Conservation (phyloP, 2,888 invertebrate species). For the Drosophila subsilvestris region DNA sequence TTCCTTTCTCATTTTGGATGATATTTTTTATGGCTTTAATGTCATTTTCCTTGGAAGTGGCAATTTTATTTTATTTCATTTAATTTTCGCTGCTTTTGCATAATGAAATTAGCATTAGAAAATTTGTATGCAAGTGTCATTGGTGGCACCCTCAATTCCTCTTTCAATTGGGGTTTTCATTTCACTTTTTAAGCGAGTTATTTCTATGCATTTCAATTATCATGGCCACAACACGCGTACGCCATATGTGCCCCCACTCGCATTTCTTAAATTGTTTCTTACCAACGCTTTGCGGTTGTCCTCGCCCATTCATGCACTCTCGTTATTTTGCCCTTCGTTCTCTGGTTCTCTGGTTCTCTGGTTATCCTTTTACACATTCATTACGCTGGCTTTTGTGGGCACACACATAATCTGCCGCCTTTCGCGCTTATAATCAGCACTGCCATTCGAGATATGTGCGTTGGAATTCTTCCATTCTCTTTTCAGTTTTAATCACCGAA, state of each 20-base stretch:
- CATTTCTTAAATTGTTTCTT: slow-evolving; percentile 70
- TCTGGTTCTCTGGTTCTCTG: slow-evolving; percentile 8
- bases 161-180: slow-evolving; percentile 66
- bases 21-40: slow-evolving; percentile 54
- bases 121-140: slow-evolving; percentile 68
- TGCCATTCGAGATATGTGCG: slow-evolving; percentile 52
- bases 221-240: slow-evolving; percentile 47
- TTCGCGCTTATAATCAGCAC: slow-evolving; percentile 71
- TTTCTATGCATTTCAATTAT: slow-evolving; percentile 71
- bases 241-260: slow-evolving; percentile 38
- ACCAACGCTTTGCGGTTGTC: slow-evolving; percentile 55
- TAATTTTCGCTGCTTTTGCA: slow-evolving; percentile 31
- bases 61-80: slow-evolving; percentile 58
- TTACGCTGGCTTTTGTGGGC: slow-evolving; percentile 61
- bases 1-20: background rate
- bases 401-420: slow-evolving; percentile 44
- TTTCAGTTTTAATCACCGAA: slow-evolving; percentile 37
- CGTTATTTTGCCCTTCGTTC: background rate
- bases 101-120: slow-evolving; percentile 75
- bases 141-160: slow-evolving; percentile 12
- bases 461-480: slow-evolving; percentile 33
- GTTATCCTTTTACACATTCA: slow-evolving; percentile 76
- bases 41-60: slow-evolving; percentile 55
- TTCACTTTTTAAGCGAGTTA: slow-evolving; percentile 54
- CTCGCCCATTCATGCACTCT: slow-evolving; percentile 16